These are phyloP conservation scores for Rhadina sibilatrix DNA, from an alignment of 2,113 vertebrate species.

Conservation along the genomic window DNA sequence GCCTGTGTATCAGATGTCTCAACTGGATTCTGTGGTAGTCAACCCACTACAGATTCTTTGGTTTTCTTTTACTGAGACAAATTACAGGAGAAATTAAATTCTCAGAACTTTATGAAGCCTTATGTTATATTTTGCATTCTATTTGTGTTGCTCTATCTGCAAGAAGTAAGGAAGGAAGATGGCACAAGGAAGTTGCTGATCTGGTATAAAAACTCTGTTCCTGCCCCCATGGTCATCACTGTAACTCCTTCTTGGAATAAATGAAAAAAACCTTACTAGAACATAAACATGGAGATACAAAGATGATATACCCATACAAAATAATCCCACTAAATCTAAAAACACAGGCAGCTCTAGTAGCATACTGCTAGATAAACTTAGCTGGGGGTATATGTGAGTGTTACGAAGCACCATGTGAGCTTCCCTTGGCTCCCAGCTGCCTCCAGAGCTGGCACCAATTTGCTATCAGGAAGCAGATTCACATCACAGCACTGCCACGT, in stretches of 20 bases:
- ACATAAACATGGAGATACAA: background rate
- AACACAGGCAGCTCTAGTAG: background rate
- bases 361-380: background rate
- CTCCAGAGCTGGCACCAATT: background rate
- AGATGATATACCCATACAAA: background rate
- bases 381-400: rapidly evolving
- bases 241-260: background rate
- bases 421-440: background rate
- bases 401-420: background rate
- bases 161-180: background rate
- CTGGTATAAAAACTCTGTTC: background rate
- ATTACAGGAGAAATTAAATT: background rate
- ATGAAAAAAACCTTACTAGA: background rate
- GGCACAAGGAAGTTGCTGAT: background rate
- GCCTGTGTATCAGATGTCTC: background rate
- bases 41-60: background rate
- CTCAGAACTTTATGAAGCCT: background rate
- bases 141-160: background rate
- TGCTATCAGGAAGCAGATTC: background rate
- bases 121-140: background rate
- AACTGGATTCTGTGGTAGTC: background rate
- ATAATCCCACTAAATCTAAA: background rate
- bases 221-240: background rate
- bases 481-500: rapidly evolving
- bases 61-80: background rate